These are phyloP conservation scores for Polypedilum vanderplanki DNA, from an alignment of 1,140 invertebrate species.

Conservation along the genomic window DNA sequence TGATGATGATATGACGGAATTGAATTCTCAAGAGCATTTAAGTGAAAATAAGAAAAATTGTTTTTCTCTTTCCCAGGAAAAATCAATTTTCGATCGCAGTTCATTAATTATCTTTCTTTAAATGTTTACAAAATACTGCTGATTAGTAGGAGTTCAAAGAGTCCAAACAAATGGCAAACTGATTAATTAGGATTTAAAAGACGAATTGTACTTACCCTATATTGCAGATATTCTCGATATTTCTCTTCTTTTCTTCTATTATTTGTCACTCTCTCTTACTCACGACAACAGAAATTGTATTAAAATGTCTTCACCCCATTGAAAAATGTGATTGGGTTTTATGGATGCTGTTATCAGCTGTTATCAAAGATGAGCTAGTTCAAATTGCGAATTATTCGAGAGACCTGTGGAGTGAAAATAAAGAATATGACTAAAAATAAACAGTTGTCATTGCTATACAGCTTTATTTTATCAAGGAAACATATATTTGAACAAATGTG, in stretches of 20 bases:
- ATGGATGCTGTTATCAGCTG: not conserved
- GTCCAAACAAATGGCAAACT: too few species aligned
- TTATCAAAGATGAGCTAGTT: not conserved
- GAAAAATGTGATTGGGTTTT: not conserved
- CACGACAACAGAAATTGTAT: not conserved
- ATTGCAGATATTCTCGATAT: too few species aligned
- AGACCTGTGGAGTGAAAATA: not conserved
- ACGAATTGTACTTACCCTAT: too few species aligned
- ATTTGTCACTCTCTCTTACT: not conserved
- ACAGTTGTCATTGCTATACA: too few species aligned
- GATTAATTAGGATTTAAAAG: too few species aligned
- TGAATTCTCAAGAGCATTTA: not conserved
- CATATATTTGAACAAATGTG: too few species aligned
- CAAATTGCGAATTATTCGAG: not conserved
- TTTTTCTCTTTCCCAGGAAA: not conserved
- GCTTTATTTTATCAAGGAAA: too few species aligned
- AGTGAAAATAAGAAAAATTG: not conserved
- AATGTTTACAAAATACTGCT: too few species aligned
- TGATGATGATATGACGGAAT: not conserved
- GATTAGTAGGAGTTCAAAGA: too few species aligned
- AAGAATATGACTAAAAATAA: not conserved
- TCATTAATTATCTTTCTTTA: not conserved
- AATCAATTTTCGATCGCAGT: not conserved
- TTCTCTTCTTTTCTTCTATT: not conserved
- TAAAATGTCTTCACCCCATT: constrained; percentile 1